Evolutionary conservation across 1,140 invertebrate genomes (phyloP).

Genomic region (Drosophila kepulauana): DNA sequence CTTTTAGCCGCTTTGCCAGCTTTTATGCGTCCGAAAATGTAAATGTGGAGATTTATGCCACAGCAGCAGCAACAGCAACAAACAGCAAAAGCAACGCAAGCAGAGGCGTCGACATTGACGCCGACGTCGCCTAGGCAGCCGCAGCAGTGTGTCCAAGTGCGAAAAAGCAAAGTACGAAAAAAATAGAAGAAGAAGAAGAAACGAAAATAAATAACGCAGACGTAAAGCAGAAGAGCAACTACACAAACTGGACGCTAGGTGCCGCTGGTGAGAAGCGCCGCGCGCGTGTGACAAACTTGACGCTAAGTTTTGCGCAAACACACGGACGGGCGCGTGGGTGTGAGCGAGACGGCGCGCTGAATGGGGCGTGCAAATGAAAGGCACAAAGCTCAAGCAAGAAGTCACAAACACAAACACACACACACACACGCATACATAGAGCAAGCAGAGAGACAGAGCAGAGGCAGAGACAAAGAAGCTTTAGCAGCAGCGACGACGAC

Average conservation of each 20-base stretch:
- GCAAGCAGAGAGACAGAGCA: slow-evolving; percentile 23
- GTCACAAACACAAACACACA: slow-evolving; percentile 19
- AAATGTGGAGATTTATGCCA: slow-evolving; percentile 69
- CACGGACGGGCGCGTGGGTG: slow-evolving; percentile 40
- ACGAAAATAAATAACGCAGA: slow-evolving; percentile 9
- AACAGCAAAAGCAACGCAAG: slow-evolving; percentile 18
- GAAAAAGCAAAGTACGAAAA: slow-evolving; percentile 61
- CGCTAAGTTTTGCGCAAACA: slow-evolving; percentile 76
- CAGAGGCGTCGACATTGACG: slow-evolving; percentile 26
- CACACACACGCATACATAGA: slow-evolving; percentile 29
- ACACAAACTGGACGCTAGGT: slow-evolving; percentile 42
- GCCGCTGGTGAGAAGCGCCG: slow-evolving; percentile 11
- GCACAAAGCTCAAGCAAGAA: slow-evolving; percentile 76
- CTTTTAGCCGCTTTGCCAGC: slow-evolving; percentile 75
- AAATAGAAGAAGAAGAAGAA: slow-evolving; percentile 7
- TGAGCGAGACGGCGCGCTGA: slow-evolving; percentile 61
- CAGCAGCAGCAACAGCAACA: not conserved
- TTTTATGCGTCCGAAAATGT: slow-evolving; percentile 76
- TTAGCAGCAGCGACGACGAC: slow-evolving; percentile 36
- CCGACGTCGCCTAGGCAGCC: slow-evolving; percentile 42
- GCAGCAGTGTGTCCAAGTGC: slow-evolving; percentile 59
- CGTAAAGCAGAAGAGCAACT: slow-evolving; percentile 4
- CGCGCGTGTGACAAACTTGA: slow-evolving; percentile 78
- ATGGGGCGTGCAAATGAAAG: slow-evolving; percentile 77
- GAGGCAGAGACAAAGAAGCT: slow-evolving; percentile 53